Evolutionary conservation across 2,888 invertebrate species (phyloP).

Genomic region (Pantelozetes paolii): DNA sequence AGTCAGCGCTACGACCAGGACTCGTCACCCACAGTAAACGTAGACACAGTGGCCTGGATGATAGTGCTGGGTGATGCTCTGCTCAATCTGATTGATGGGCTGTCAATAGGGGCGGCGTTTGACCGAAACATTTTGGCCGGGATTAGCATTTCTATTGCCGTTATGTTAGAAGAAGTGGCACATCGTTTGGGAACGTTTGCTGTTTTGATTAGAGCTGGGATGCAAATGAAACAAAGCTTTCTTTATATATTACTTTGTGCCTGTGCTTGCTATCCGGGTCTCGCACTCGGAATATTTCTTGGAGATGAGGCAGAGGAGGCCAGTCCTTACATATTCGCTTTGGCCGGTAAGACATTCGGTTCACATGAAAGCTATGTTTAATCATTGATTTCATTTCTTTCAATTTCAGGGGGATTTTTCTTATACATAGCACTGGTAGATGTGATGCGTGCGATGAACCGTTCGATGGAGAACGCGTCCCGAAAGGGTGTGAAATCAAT

Average conservation of each 20-base stretch:
- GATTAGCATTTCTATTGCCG: conserved; percentile 44
- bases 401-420: conserved; percentile 44
- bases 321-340: conserved; percentile 44
- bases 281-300: conserved; percentile 42
- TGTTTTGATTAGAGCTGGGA: conserved; percentile 44
- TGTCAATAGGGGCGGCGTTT: conserved; percentile 44
- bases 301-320: conserved; percentile 44
- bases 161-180: conserved; percentile 45
- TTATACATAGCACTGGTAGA: conserved; percentile 45
- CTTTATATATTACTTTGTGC: conserved; percentile 43
- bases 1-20: conserved; percentile 42
- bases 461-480: conserved; percentile 44
- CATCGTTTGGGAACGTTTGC: conserved; percentile 44
- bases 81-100: conserved; percentile 44
- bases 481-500: conserved; percentile 40
- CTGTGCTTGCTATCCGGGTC: conserved; percentile 44
- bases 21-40: conserved; percentile 17
- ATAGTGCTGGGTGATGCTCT: conserved; percentile 44
- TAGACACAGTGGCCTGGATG: conserved; percentile 45
- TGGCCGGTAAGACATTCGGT: conserved; percentile 34
- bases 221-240: conserved; percentile 44
- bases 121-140: conserved; percentile 45
- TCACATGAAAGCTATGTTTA: not conserved
- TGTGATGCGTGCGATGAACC: conserved; percentile 45
- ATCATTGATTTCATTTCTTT: not conserved